Conservation (phyloP, 2,113 vertebrate species). For the Poeciliopsis occidentalis region DNA sequence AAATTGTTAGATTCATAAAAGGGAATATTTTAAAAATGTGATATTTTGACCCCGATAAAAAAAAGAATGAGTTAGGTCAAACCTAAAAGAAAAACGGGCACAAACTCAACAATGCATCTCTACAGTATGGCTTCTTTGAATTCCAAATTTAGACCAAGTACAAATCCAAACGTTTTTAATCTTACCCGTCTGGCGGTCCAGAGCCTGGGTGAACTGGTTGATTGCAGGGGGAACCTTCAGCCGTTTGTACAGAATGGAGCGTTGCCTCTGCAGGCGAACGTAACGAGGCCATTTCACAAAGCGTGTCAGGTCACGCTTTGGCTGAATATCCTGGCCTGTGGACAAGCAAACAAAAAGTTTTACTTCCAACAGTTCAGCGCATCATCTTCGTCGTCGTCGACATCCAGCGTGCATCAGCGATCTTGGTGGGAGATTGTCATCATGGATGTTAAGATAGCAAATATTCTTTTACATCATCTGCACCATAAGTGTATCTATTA, state of each 20-base stretch:
- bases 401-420: constrained; percentile 89
- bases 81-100: too few species aligned
- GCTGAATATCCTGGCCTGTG: constrained; percentile 99
- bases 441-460: constrained; percentile 88
- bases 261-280: constrained; percentile 93
- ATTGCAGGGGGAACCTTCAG: constrained; percentile 97
- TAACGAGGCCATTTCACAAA: constrained; percentile 99
- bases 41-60: too few species aligned
- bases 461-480: constrained; percentile 91
- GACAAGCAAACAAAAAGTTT: too few species aligned
- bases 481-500: constrained; percentile 47
- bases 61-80: too few species aligned
- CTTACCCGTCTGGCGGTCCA: constrained; percentile 96
- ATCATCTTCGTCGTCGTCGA: too few species aligned
- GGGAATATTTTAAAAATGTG: too few species aligned
- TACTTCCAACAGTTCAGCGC: too few species aligned
- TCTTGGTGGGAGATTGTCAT: constrained; percentile 91
- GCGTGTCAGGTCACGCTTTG: constrained; percentile 93
- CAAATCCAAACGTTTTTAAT: neutral
- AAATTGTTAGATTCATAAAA: too few species aligned
- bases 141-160: neutral
- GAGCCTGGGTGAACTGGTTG: constrained; percentile 96
- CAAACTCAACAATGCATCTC: neutral
- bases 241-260: constrained; percentile 95
- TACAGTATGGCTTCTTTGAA: neutral